Evolutionary conservation across 2,113 vertebrate species (phyloP), one percentile per base, ranked within the genome.

Genomic region (Apeltes quadracus): DNA sequence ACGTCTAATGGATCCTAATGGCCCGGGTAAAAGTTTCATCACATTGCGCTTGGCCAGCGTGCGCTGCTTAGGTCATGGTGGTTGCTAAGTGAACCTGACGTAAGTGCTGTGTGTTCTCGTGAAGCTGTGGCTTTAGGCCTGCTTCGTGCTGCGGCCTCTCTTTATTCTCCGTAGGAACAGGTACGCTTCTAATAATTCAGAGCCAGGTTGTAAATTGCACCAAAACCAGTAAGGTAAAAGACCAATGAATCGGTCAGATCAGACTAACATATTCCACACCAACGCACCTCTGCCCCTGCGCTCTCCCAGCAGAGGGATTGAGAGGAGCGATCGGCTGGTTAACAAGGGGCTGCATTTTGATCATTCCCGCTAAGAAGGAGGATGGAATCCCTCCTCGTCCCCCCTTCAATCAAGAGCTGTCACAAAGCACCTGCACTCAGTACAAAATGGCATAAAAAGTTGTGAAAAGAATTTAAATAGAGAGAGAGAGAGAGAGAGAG

Each of bases 1-100:
- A 11, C 3, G 1, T 72, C 61, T 77, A 81, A 75, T 86, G 61
- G 74, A 44, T 36, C 69, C 22, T 76, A 83, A 83, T 79, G 66
- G 76, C 18, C 15, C 54, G 68, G 61, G 5, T 48, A 14, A 46
- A 83, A 46, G 64, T 62, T 71, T 50, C 44, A 70, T 41, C 68
- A 29, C 23, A 56, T 18, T 29, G 46, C 38, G 69, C 43, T 69
- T 55, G 39, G 22, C 15, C 32, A 3, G 29, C 23, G 25, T 58
- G 27, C 4, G 5, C 43, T 25, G 27, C 58, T 18, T 43, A 74
- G 59, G 78, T 73, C 64, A 62, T 55, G 0, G 7, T 50, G 51
- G 56, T 54, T 48, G 44, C 27, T 41, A 15, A 62, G 51, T 54
- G 53, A 68, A 39, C n/a, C 29, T 36, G 44, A 8, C 36, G 32